Evolutionary conservation across 2,888 invertebrate genomes (phyloP).

Genomic region (Mimas tiliae): DNA sequence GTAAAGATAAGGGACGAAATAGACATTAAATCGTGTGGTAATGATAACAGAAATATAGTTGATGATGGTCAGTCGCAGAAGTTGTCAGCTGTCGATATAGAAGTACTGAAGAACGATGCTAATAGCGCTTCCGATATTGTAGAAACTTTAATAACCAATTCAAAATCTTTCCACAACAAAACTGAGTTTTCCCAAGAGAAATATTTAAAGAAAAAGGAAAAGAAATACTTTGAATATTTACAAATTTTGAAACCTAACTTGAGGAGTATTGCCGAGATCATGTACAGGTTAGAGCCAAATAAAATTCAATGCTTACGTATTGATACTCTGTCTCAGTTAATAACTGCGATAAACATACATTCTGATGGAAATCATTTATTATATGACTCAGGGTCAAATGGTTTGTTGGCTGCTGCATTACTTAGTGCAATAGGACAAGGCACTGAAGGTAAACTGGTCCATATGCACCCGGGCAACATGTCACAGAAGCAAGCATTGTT

Average conservation of each 20-base stretch:
- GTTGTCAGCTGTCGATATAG: slow-evolving; percentile 92
- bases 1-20: slow-evolving; percentile 84
- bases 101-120: slow-evolving; percentile 90
- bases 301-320: slow-evolving; percentile 91
- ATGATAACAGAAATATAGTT: slow-evolving; percentile 93
- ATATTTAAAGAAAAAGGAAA: slow-evolving; percentile 97
- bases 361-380: slow-evolving; percentile 91
- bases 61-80: slow-evolving; percentile 93
- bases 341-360: slow-evolving; percentile 92
- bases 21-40: slow-evolving; percentile 87
- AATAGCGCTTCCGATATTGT: slow-evolving; percentile 93
- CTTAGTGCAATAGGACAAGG: slow-evolving; percentile 89
- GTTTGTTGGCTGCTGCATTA: slow-evolving; percentile 92
- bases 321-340: slow-evolving; percentile 95
- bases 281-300: slow-evolving; percentile 90
- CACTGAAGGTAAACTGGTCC: slow-evolving; percentile 87
- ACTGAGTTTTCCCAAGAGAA: slow-evolving; percentile 97
- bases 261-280: slow-evolving; percentile 92
- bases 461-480: slow-evolving; percentile 92
- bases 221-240: slow-evolving; percentile 94
- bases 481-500: slow-evolving; percentile 91
- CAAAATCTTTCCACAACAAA: slow-evolving; percentile 94
- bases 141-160: slow-evolving; percentile 94
- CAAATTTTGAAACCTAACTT: slow-evolving; percentile 92
- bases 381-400: slow-evolving; percentile 95